Conservation (phyloP, 2,888 invertebrate species). For the Stramonita haemastoma region DNA sequence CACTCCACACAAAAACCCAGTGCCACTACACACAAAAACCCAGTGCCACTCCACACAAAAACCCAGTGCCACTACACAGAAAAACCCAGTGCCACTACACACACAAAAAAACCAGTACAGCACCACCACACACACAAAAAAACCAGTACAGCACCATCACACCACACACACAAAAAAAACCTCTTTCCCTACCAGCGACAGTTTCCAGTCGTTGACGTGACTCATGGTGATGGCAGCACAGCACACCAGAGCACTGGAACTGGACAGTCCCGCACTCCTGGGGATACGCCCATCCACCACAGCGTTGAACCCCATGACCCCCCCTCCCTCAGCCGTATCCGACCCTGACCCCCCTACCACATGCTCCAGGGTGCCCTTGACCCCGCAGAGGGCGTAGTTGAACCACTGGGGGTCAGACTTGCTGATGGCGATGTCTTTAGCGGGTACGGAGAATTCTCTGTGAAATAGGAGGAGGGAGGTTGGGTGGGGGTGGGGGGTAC, state of each 20-base stretch:
- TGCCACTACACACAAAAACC: too few relatives aligned
- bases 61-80: too few relatives aligned
- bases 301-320: constrained; percentile 83
- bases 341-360: constrained; percentile 48
- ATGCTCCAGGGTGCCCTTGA: constrained; percentile 89
- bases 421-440: constrained; percentile 66
- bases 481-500: too few relatives aligned
- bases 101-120: too few relatives aligned
- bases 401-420: constrained; percentile 85
- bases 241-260: constrained; percentile 97
- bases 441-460: constrained; percentile 65
- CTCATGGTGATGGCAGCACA: constrained; percentile 90
- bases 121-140: too few relatives aligned
- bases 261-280: constrained; percentile 95
- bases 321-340: constrained; percentile 78
- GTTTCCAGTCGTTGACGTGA: constrained; percentile 80
- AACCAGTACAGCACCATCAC: too few relatives aligned
- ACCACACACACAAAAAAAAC: too few relatives aligned
- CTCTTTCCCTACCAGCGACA: constrained; percentile 65
- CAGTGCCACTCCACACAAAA: too few relatives aligned
- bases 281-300: constrained; percentile 92
- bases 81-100: too few relatives aligned
- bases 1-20: too few relatives aligned
- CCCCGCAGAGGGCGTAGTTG: constrained; percentile 95
- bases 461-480: constrained; percentile 14